Base-by-base conservation (phyloP, 1,140 invertebrate species). In the Drosophila erecta region DNA sequence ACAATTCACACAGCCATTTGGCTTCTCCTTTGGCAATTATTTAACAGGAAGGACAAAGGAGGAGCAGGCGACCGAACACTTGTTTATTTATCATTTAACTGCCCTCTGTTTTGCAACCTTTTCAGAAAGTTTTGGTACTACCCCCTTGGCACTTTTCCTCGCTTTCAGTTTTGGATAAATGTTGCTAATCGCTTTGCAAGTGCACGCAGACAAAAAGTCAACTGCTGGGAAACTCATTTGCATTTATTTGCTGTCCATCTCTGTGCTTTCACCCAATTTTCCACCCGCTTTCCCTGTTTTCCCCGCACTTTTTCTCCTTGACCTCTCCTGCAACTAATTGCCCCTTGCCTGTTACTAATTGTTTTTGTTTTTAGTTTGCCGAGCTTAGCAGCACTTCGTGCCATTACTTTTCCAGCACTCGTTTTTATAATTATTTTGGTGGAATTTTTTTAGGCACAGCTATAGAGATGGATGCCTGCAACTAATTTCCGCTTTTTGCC, bases 51-150 rank as follows among this genome's bases (percentile, higher is more conserved):
- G 40, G 49, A 35, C 51, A 59, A 43, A 30, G 10, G 37, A 50
- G 50, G 43, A 46, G 53, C 41, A 86, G 57, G 65, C 76, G 75
- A 50, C 64, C 60, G 61, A 62, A 76, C 70, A 83, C 83, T 83
- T 86, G 81, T 83, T 87, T 87, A 79, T 86, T 83, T 87, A 83
- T 87, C 75, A 87, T 87, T 83, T 87, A 69, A 78, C 46, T 49
- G 66, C 44, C 61, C 41, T 49, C n/a, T 30, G 41, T 43, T 58
- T 64, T 55, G 67, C 72, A 61, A 74, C 69, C 72, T 85, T 85
- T 80, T 67, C 50, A 50, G 53, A 87, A 85, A 85, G 56, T 85
- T 86, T 77, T 4, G 46, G 46, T 61, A 20, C 43, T 14, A 44
- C 46, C 46, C 47, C 33, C 44, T 20, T n/a, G 33, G 56, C 80